These are phyloP conservation scores for Sesia bembeciformis DNA, from an alignment of 2,888 invertebrate genomes.

Conservation along the genomic window DNA sequence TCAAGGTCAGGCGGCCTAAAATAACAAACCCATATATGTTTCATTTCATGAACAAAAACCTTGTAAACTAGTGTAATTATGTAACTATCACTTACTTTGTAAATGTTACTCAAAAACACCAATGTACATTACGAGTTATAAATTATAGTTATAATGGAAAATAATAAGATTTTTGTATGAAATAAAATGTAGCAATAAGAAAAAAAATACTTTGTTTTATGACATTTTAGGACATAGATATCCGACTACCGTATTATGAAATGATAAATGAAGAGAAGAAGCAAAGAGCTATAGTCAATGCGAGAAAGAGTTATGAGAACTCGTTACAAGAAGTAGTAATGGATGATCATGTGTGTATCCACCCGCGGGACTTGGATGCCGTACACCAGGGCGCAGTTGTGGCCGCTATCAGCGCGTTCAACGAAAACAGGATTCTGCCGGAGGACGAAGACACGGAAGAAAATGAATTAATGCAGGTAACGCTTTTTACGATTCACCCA, in stretches of 20 bases:
- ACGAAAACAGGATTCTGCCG: slow-evolving; percentile 5
- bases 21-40: too few relatives aligned
- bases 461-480: slow-evolving; percentile 9
- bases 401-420: slow-evolving; percentile 8
- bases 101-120: too few relatives aligned
- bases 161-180: too few relatives aligned
- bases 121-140: too few relatives aligned
- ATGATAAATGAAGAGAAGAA: slow-evolving; percentile 22
- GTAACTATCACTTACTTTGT: too few relatives aligned
- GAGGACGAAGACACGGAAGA: slow-evolving; percentile 6
- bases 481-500: not conserved
- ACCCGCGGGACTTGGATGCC: slow-evolving; percentile 10
- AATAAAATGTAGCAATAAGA: too few relatives aligned
- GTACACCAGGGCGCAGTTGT: slow-evolving; percentile 10
- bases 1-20: too few relatives aligned
- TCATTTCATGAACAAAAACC: too few relatives aligned
- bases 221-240: slow-evolving; percentile 19
- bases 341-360: slow-evolving; percentile 10
- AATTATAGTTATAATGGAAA: too few relatives aligned
- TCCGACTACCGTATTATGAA: slow-evolving; percentile 12
- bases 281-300: slow-evolving; percentile 9
- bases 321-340: slow-evolving; percentile 1
- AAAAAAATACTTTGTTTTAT: too few relatives aligned
- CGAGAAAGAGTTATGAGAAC: slow-evolving; percentile 17
- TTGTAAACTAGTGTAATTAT: too few relatives aligned